Evolutionary conservation across 1,140 invertebrate species (phyloP).

Genomic region (Halyomorpha halys): DNA sequence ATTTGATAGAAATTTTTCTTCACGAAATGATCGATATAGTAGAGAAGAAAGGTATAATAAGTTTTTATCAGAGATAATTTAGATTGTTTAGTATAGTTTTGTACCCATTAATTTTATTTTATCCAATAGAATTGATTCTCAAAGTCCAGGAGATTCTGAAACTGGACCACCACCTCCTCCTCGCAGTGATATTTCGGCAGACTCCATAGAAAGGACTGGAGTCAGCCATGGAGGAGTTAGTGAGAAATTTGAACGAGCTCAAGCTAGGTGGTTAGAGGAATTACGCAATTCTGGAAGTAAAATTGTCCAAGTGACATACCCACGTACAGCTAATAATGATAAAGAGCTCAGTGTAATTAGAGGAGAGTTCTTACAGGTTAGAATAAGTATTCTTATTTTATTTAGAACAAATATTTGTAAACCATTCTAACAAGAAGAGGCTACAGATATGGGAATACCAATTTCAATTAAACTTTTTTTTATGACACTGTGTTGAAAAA

Average conservation of each 20-base stretch:
- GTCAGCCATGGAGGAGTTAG: conserved; percentile 26
- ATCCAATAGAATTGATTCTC: conserved; percentile 31
- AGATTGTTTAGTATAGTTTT: conserved; percentile 3
- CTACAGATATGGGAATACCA: too few relatives aligned
- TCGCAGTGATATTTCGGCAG: conserved; percentile 62
- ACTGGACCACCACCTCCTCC: conserved; percentile 27
- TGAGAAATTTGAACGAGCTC: conserved; percentile 41
- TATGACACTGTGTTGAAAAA: too few relatives aligned
- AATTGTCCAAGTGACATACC: conserved; percentile 88
- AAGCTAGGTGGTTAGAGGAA: conserved; percentile 56
- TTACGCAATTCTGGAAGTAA: conserved; percentile 62
- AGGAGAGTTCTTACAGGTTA: conserved; percentile 88
- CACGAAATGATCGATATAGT: conserved; percentile 38
- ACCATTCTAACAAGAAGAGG: too few relatives aligned
- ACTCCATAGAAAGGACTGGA: conserved; percentile 57
- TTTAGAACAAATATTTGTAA: too few relatives aligned
- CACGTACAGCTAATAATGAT: conserved; percentile 91
- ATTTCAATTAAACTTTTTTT: too few relatives aligned
- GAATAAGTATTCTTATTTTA: too few relatives aligned
- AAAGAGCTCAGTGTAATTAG: conserved; percentile 93
- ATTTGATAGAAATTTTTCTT: conserved; percentile 41
- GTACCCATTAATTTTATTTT: not conserved
- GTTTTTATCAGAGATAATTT: not conserved
- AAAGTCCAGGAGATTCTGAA: conserved; percentile 34
- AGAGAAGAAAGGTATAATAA: conserved; percentile 38